phyloP scores from a whole-genome alignment of 2,888 invertebrate species.

The Hypomecis atomaria region DNA sequence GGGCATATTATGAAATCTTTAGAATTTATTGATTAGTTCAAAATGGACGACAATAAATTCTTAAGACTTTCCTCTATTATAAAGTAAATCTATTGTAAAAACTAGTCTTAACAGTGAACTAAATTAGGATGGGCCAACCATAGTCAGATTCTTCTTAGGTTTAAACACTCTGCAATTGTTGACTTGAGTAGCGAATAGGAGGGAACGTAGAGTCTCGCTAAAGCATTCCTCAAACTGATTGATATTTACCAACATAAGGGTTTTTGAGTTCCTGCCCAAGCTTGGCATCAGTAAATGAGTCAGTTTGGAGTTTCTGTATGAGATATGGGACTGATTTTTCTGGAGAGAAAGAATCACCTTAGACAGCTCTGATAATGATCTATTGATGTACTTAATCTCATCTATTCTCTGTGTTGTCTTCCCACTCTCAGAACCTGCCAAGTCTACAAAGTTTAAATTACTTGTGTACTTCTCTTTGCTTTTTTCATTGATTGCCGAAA shows the following conservation, averaged over 20 bases:
- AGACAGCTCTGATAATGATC: slow-evolving; percentile 91
- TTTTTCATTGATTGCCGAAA: slow-evolving; percentile 86
- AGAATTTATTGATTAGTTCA: too few relatives aligned
- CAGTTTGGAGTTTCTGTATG: slow-evolving; percentile 95
- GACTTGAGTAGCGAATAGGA: slow-evolving; percentile 94
- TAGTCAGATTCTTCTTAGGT: slow-evolving; percentile 87
- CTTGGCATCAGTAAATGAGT: slow-evolving; percentile 95
- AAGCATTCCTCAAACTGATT: slow-evolving; percentile 94
- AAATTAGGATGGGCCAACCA: slow-evolving; percentile 65
- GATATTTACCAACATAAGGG: slow-evolving; percentile 96
- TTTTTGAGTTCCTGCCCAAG: slow-evolving; percentile 96
- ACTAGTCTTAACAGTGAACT: neutral
- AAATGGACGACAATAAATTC: too few relatives aligned
- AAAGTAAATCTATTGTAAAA: neutral
- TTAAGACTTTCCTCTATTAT: too few relatives aligned
- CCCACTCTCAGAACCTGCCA: slow-evolving; percentile 94
- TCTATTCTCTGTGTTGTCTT: slow-evolving; percentile 88
- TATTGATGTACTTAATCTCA: slow-evolving; percentile 94
- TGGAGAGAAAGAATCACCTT: slow-evolving; percentile 93
- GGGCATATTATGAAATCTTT: too few relatives aligned
- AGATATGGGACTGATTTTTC: slow-evolving; percentile 93
- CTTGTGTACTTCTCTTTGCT: slow-evolving; percentile 87
- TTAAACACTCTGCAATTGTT: too few relatives aligned
- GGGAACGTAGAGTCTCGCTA: slow-evolving; percentile 93
- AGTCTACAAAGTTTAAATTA: slow-evolving; percentile 92